Evolutionary conservation across 2,113 vertebrate species (phyloP), one percentile per base, ranked within the genome.

Genomic region (Ceyx melanurus): DNA sequence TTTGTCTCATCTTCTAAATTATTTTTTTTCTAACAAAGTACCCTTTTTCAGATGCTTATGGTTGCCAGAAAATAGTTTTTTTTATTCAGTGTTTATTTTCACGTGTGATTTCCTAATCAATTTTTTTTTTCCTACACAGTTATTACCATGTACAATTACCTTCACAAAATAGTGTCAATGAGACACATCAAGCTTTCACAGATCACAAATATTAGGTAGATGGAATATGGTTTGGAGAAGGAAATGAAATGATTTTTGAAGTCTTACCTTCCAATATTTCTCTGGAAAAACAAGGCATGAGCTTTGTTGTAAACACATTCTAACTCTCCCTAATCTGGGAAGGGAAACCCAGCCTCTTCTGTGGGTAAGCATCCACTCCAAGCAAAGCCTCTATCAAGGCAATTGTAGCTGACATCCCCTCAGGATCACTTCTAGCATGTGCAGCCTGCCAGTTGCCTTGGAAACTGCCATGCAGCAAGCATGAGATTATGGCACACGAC

Each of bases 401-500:
- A 91, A 78, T 91, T 1, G 15, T 37, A 87, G 72, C 94, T 90
- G 93, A 80, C 89, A 93, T 86, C 65, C 95, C 91, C 89, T 88
- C 85, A 93, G 92, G 89, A 95, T 89, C 82, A 86, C 85, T 92
- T 75, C 79, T 95, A 86, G 75, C 91, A 89, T 94, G 89, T 96
- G 76, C 89, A 95, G 93, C 53, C 94, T 82, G 85, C 0, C 22
- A 93, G 96, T 96, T 95, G 92, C 96, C 96, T 93, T 95, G 95
- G 96, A 89, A 96, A 96, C 96, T 94, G 93, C 72, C 91, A 95
- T 95, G 93, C 94, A 91, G 94, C 89, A 93, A 70, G 79, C 89
- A 95, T 94, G 93, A 91, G 91, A 93, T 87, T 94, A 92, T 92
- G 60, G 92, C 94, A 96, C 72, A 91, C 89, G 91, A 77, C 87